Percentiles rank a stretch among this genome's conserved stretches.
Evolutionary conservation across 1,140 invertebrate genomes (phyloP).

Genomic region (Drosophila paulistorum): DNA sequence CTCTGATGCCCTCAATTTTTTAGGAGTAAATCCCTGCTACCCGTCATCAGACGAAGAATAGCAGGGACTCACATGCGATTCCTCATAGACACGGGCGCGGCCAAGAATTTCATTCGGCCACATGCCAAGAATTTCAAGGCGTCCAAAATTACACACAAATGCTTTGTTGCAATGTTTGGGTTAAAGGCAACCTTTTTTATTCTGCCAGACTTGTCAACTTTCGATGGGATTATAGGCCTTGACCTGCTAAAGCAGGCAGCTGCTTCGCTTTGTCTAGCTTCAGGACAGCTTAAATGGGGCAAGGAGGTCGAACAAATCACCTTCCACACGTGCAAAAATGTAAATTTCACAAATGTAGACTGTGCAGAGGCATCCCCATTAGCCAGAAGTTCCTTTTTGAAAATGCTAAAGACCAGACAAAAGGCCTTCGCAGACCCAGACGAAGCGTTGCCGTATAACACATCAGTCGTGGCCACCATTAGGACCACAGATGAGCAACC

Average conservation of each 20-base stretch:
- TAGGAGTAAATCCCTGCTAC: not conserved
- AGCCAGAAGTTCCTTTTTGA: not conserved
- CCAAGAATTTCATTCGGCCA: slow-evolving; percentile 1
- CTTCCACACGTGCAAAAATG: slow-evolving; percentile 16
- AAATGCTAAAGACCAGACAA: slow-evolving; percentile 19
- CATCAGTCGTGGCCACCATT: slow-evolving; percentile 19
- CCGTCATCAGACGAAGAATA: not conserved
- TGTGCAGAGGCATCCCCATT: slow-evolving; percentile 3
- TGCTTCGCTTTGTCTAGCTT: slow-evolving; percentile 7
- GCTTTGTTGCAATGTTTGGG: slow-evolving; percentile 14
- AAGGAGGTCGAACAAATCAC: slow-evolving; percentile 13
- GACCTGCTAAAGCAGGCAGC: slow-evolving; percentile 22
- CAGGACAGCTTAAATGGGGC: slow-evolving; percentile 10
- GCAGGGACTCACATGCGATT: too few species aligned
- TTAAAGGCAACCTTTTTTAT: slow-evolving; percentile 21
- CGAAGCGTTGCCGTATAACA: slow-evolving; percentile 8
- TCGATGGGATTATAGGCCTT: slow-evolving; percentile 29
- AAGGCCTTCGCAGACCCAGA: slow-evolving; percentile 24
- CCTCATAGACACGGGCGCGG: slow-evolving; percentile 29
- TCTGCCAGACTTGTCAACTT: slow-evolving; percentile 20
- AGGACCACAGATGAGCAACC: slow-evolving; percentile 8
- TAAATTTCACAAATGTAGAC: slow-evolving; percentile 9
- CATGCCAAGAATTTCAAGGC: slow-evolving; percentile 8
- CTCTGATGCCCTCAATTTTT: too few species aligned
- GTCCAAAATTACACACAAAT: too few species aligned